Percentiles rank a stretch among this genome's conserved stretches.
These are phyloP conservation scores for Odontophorus gujanensis DNA, from an alignment of 2,113 vertebrate species.

Conservation along the genomic window DNA sequence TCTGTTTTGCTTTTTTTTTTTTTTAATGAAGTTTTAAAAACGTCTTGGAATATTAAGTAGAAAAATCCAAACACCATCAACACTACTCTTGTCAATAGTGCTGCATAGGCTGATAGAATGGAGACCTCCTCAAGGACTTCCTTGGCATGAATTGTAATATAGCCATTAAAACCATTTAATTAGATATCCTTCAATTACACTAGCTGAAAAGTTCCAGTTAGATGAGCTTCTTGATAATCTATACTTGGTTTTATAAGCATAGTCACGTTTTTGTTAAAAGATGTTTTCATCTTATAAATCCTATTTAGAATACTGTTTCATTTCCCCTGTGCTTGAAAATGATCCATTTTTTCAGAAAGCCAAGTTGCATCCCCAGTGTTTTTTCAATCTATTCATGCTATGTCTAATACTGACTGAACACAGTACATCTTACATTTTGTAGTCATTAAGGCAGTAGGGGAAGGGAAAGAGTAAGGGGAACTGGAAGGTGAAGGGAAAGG, in stretches of 20 bases:
- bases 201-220: not conserved
- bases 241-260: not conserved
- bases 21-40: not conserved
- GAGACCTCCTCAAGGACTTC: not conserved
- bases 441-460: not conserved
- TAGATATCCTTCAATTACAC: not conserved
- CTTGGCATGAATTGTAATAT: not conserved
- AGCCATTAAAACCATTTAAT: not conserved
- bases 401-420: not conserved
- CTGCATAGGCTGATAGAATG: rapidly evolving
- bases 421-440: not conserved
- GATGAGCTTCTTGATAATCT: not conserved
- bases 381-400: not conserved
- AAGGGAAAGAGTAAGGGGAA: no score
- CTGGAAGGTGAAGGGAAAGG: not conserved
- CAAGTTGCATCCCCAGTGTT: conserved; percentile 19
- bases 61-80: not conserved
- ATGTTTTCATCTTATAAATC: not conserved
- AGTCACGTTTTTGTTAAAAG: not conserved
- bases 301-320: conserved; percentile 1
- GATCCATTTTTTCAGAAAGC: conserved; percentile 28
- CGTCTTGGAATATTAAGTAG: not conserved
- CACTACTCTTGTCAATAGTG: not conserved
- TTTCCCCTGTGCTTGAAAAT: not conserved
- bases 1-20: not conserved